Conservation (phyloP, 2,797 vertebrate species). For the Danio albolineatus region DNA sequence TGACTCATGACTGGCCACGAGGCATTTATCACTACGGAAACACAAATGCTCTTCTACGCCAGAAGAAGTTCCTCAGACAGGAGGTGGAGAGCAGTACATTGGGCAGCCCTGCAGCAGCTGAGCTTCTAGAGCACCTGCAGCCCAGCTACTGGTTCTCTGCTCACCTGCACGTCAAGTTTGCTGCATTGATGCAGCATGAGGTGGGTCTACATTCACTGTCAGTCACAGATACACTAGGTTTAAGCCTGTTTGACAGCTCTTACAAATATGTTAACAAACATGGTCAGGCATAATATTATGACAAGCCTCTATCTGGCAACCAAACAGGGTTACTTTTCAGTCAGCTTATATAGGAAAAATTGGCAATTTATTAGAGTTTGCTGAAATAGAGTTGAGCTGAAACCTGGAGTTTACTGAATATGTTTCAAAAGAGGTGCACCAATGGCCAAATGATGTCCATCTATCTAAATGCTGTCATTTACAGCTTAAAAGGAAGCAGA, state of each 20-base stretch:
- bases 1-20: constrained; percentile 97
- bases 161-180: constrained; percentile 97
- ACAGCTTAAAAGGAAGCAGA: too few species aligned
- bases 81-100: constrained; percentile 92
- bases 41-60: constrained; percentile 87
- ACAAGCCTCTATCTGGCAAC: neutral
- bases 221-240: neutral
- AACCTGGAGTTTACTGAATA: too few species aligned
- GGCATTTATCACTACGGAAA: constrained; percentile 94
- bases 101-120: constrained; percentile 92
- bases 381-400: too few species aligned
- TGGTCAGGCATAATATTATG: neutral
- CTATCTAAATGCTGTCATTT: too few species aligned
- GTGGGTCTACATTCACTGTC: constrained; percentile 67
- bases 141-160: constrained; percentile 97
- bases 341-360: too few species aligned
- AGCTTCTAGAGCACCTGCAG: constrained; percentile 90
- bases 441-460: too few species aligned
- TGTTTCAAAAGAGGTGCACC: too few species aligned
- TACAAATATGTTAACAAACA: neutral
- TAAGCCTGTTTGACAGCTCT: neutral
- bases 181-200: constrained; percentile 92
- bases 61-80: constrained; percentile 91
- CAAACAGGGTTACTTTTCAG: too few species aligned
- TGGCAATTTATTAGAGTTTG: too few species aligned